Conservation (phyloP, 2,797 vertebrate genomes). For the Adelosebastes latens region DNA sequence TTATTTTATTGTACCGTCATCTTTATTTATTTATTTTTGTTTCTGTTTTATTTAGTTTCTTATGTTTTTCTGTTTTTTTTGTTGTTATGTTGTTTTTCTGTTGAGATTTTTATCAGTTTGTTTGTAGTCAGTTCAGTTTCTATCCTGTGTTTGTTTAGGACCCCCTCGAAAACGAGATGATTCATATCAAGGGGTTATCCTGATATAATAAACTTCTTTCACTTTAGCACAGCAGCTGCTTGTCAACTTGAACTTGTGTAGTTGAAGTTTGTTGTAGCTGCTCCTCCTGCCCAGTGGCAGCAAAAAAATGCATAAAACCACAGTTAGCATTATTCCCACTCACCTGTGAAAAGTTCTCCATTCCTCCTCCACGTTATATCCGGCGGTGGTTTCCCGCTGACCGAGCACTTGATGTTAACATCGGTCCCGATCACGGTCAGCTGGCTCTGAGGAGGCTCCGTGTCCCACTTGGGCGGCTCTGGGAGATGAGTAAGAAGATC, state of each 20-base stretch:
- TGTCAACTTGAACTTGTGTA: not conserved
- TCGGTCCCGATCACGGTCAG: conserved; percentile 85
- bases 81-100: no score
- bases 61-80: no score
- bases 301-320: not conserved
- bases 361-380: conserved; percentile 90
- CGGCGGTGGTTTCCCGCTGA: conserved; percentile 88
- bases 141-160: no score
- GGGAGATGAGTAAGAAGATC: conserved; percentile 47
- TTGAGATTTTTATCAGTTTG: no score
- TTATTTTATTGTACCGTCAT: no score
- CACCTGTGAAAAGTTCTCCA: conserved; percentile 85
- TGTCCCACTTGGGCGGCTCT: conserved; percentile 92
- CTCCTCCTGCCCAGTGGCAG: not conserved
- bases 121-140: no score
- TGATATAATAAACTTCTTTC: no score
- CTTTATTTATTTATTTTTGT: no score
- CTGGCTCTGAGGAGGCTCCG: conserved; percentile 83
- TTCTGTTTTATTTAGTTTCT: no score
- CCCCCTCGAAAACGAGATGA: no score
- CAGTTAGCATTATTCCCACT: conserved; percentile 51
- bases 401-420: conserved; percentile 88
- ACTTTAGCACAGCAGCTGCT: no score
- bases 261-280: not conserved
- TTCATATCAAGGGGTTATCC: no score